Conservation (phyloP, 1,140 invertebrate species). For the Uloborus diversus region DNA sequence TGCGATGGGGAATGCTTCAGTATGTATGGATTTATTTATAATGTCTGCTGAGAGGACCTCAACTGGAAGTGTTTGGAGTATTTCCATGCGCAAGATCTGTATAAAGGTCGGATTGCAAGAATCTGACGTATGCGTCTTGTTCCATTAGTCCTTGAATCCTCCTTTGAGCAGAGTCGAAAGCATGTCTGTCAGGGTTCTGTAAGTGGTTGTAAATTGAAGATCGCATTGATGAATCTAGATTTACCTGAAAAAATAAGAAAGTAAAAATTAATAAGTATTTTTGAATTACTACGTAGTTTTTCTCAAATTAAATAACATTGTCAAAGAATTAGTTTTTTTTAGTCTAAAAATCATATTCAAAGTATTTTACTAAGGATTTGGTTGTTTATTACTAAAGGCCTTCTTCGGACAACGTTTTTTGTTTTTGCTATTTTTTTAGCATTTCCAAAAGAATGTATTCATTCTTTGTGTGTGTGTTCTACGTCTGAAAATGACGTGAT, state of each 20-base stretch:
- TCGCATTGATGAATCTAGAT: slow-evolving; percentile 70
- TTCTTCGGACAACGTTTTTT: no score
- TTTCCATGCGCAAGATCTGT: slow-evolving; percentile 65
- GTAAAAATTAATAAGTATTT: background rate
- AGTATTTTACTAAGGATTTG: no score
- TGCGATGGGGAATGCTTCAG: slow-evolving; percentile 28
- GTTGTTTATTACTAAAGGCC: no score
- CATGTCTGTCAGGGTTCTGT: slow-evolving; percentile 64
- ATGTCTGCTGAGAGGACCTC: background rate
- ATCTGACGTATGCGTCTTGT: slow-evolving; percentile 71
- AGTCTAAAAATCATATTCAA: no score
- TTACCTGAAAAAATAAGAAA: slow-evolving; percentile 66
- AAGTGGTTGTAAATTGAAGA: slow-evolving; percentile 64
- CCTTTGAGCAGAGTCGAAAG: slow-evolving; percentile 71
- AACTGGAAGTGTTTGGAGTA: slow-evolving; percentile 26
- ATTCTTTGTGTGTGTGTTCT: no score
- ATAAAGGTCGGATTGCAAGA: slow-evolving; percentile 70
- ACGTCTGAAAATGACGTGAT: no score
- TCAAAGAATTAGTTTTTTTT: no score
- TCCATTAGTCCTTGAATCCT: slow-evolving; percentile 71
- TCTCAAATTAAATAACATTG: no score
- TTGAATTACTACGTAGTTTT: no score
- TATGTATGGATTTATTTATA: background rate
- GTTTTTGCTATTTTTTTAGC: no score
- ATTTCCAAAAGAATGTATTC: no score